Percentiles rank a stretch among this genome's conserved stretches.
Conservation (phyloP, 2,797 vertebrate species). For the Anabas testudineus region DNA sequence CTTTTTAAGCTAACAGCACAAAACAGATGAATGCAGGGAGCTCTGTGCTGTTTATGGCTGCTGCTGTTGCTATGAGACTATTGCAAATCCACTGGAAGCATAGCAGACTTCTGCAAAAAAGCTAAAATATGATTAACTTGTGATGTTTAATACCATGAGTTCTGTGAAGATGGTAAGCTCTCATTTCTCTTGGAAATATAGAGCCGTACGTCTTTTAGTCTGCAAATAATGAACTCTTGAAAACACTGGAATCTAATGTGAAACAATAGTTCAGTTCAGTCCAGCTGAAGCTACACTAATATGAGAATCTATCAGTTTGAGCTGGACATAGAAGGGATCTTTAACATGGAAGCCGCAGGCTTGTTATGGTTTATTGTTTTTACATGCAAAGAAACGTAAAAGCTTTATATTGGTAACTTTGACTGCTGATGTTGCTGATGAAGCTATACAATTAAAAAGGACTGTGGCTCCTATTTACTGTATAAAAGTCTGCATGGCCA, state of each 20-base stretch:
- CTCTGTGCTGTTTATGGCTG: constrained; percentile 24
- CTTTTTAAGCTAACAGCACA: constrained; percentile 4
- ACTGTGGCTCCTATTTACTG: not conserved
- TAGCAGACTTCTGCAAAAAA: constrained; percentile 29
- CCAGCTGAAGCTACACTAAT: not conserved
- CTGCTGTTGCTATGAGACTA: constrained; percentile 58
- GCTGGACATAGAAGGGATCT: not conserved
- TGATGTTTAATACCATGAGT: constrained; percentile 6
- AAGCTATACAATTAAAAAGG: too few relatives aligned
- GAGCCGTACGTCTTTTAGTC: not conserved
- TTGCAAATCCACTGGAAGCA: constrained; percentile 9
- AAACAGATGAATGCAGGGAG: constrained; percentile 6
- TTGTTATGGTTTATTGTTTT: not conserved
- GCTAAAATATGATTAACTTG: constrained; percentile 35
- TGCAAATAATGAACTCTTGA: constrained; percentile 27
- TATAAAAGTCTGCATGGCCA: too few relatives aligned
- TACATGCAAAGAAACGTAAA: too few relatives aligned
- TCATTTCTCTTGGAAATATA: constrained; percentile 6
- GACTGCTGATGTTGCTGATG: not conserved
- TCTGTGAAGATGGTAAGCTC: constrained; percentile 13
- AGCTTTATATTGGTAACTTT: too few relatives aligned
- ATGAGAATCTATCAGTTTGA: not conserved
- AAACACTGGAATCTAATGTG: not conserved
- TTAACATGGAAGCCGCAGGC: not conserved
- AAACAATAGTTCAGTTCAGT: not conserved